A percentile compares a stretch with the other conserved stretches of the same genome.
Evolutionary conservation across 2,888 invertebrate species (phyloP).

Genomic region (Eurois occulta): DNA sequence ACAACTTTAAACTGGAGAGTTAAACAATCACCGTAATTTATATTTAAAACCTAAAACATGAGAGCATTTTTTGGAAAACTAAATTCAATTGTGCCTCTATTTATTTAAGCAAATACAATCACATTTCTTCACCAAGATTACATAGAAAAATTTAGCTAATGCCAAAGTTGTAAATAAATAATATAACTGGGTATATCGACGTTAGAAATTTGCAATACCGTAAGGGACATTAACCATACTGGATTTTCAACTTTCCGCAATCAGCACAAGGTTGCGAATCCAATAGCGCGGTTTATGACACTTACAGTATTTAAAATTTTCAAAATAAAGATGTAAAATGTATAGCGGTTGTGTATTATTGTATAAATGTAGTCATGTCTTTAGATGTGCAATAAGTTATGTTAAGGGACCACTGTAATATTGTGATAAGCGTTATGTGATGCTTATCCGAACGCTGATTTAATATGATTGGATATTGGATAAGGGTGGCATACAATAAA

Average conservation of each 20-base stretch:
- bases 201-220: not conserved
- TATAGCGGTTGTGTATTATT: conserved; percentile 79
- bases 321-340: conserved; percentile 39
- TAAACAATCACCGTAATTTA: not conserved
- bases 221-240: not conserved
- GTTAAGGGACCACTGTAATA: conserved; percentile 67
- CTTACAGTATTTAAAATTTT: not conserved
- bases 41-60: conserved; percentile 34
- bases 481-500: conserved; percentile 73
- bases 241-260: not conserved
- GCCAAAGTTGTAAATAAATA: conserved; percentile 87
- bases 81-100: conserved; percentile 50
- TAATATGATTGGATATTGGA: conserved; percentile 61
- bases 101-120: conserved; percentile 20
- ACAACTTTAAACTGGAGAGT: not conserved
- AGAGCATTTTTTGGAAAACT: conserved; percentile 33
- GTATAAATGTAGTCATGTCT: conserved; percentile 63
- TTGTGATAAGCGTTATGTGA: conserved; percentile 72
- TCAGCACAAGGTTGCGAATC: not conserved
- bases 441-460: conserved; percentile 48
- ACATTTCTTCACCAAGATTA: conserved; percentile 48
- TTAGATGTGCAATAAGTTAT: conserved; percentile 70
- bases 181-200: conserved; percentile 67
- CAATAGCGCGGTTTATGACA: not conserved
- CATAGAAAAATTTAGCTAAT: conserved; percentile 78